These are phyloP conservation scores for Bugulina stolonifera DNA, from an alignment of 2,888 invertebrate genomes.

Conservation along the genomic window DNA sequence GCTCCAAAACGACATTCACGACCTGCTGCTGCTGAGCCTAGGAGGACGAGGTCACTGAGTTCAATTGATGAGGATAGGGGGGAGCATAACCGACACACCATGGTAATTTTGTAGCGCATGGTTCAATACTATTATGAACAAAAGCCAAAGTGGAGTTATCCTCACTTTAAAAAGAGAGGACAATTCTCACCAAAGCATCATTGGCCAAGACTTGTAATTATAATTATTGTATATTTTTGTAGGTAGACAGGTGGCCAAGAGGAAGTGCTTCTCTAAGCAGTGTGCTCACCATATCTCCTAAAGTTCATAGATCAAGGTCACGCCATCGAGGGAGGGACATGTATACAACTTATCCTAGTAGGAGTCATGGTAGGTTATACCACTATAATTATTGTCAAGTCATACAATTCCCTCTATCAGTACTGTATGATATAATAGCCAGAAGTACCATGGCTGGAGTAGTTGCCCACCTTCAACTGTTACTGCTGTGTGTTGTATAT, in stretches of 20 bases:
- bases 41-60: background rate
- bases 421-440: no score
- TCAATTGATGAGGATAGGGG: background rate
- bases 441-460: no score
- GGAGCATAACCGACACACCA: no score
- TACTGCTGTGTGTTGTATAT: no score
- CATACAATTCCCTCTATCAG: no score
- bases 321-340: background rate
- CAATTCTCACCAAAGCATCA: background rate
- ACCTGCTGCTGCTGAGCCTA: no score
- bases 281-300: slow-evolving; percentile 3
- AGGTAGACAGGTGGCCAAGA: slow-evolving; percentile 2
- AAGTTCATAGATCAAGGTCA: background rate
- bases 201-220: no score
- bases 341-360: background rate
- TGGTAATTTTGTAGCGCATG: no score
- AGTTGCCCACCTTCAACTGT: no score
- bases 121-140: background rate
- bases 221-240: background rate
- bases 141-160: background rate
- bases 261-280: slow-evolving; percentile 18
- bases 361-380: background rate
- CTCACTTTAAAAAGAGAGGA: background rate
- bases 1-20: no score
- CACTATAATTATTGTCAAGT: no score